Conservation (phyloP, 2,888 invertebrate species). For the Caenorhabditis sp. region DNA sequence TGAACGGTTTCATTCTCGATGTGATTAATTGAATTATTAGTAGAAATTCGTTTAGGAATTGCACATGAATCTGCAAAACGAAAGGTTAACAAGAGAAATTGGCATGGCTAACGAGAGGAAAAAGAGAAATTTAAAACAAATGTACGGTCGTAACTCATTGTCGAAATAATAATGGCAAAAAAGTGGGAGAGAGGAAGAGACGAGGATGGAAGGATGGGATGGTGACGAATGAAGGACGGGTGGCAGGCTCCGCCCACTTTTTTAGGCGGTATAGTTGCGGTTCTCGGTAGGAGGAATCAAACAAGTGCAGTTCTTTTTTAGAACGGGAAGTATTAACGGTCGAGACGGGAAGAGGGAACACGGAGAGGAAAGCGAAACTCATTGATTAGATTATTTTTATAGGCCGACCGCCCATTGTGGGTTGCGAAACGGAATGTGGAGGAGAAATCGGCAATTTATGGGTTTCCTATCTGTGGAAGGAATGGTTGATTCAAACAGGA, state of each 20-base stretch:
- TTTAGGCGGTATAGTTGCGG: background rate
- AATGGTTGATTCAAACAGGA: constrained; percentile 1
- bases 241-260: constrained; percentile 42
- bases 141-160: constrained; percentile 20
- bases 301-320: constrained; percentile 7
- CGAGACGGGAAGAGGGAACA: constrained; percentile 1
- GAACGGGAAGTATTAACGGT: background rate
- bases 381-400: constrained; percentile 52
- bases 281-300: background rate
- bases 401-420: background rate
- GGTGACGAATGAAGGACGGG: constrained; percentile 1
- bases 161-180: constrained; percentile 18
- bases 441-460: constrained; percentile 20
- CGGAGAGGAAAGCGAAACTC: constrained; percentile 20
- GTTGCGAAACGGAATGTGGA: constrained; percentile 31
- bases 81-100: background rate
- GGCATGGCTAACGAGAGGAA: no score
- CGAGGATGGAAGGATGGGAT: background rate
- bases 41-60: constrained; percentile 22
- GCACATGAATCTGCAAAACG: constrained; percentile 44
- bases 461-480: constrained; percentile 25
- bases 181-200: constrained; percentile 10
- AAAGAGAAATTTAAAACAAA: background rate
- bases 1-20: background rate
- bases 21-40: constrained; percentile 18